Base-by-base conservation (phyloP, 2,888 invertebrate genomes). In the Lepetodrilus schrolli region DNA sequence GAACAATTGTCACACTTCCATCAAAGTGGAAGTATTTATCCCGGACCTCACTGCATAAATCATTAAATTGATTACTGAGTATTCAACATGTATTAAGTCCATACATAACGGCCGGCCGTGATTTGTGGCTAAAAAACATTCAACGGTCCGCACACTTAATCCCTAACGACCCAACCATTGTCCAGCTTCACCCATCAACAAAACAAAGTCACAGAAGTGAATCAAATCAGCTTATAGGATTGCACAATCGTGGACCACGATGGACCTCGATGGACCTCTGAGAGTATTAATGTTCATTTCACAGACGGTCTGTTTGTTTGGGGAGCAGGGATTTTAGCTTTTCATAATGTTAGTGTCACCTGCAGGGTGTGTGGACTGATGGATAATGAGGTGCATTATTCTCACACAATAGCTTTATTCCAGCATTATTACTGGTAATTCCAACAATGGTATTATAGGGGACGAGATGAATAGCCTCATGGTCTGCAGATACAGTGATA, bases 221-320 rank as follows among this genome's bases (percentile, higher is more conserved):
- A 58, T 17, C 17, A 30, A 58, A 58, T 58, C 17, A 26, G 58
- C 34, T 43, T 43, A 4, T 43, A 13, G 10, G 26, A n/a, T 58
- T 58, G 58, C 58, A 58, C 58, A 58, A 58, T 58, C n/a, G n/a
- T n/a, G n/a, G n/a, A n/a, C n/a, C n/a, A n/a, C n/a, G 26, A 34
- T 5, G 34, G 8, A 34, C 26, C 34, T 34, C 30, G 26, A 34
- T 5, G 34, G 8, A 34, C 26, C 34, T 34, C 30, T n/a, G 58
- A 13, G 58, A 43, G 58, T 30, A 34, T 34, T 58, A 58, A 30
- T 30, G 26, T 30, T n/a, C 13, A 30, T 34, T n/a, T 2, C 4
- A 58, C 34, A 7, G 43, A 43, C n/a, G 2, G 43, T 4, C 43
- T 2, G 43, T 1, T 43, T 58, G 58, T 58, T 30, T 23, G 20